These are phyloP conservation scores for Dryobates pubescens DNA, from an alignment of 2,797 vertebrate species.

Conservation along the genomic window DNA sequence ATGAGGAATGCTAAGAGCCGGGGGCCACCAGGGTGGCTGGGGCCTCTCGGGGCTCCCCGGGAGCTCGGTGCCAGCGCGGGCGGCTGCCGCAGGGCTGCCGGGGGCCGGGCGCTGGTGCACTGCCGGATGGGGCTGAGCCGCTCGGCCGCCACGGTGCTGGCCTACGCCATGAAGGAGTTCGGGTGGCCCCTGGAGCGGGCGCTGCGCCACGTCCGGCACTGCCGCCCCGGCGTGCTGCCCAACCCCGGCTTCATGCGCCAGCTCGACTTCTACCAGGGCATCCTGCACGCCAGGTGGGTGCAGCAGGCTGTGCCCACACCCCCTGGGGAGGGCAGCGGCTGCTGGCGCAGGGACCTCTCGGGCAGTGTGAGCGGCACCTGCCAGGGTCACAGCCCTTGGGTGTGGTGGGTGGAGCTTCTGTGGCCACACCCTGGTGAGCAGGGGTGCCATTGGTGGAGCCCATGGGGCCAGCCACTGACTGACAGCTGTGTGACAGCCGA, in stretches of 20 bases:
- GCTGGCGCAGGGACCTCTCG: neutral
- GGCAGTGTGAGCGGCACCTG: fast-evolving
- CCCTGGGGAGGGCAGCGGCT: fast-evolving
- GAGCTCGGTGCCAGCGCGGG: neutral
- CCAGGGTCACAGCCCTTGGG: neutral
- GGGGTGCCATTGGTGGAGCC: too few relatives aligned
- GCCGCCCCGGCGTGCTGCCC: slow-evolving; percentile 86
- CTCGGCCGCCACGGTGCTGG: slow-evolving; percentile 92
- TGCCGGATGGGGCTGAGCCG: slow-evolving; percentile 98
- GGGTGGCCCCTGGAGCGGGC: slow-evolving; percentile 87
- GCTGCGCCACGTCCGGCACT: slow-evolving; percentile 82
- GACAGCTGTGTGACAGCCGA: slow-evolving; percentile 75
- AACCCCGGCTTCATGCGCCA: slow-evolving; percentile 94
- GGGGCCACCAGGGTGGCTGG: neutral
- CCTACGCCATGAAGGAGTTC: slow-evolving; percentile 94
- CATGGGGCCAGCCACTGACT: neutral
- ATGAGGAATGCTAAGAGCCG: neutral
- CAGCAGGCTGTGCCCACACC: fast-evolving
- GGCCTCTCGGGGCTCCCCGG: fast-evolving
- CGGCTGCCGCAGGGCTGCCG: slow-evolving; percentile 75
- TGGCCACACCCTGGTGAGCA: neutral
- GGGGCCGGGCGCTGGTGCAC: slow-evolving; percentile 89
- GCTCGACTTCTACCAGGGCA: slow-evolving; percentile 93
- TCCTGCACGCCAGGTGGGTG: slow-evolving; percentile 89
- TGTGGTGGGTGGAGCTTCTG: neutral